Conservation (phyloP, 2,797 vertebrate species). For the Pseudomugil tenellus region DNA sequence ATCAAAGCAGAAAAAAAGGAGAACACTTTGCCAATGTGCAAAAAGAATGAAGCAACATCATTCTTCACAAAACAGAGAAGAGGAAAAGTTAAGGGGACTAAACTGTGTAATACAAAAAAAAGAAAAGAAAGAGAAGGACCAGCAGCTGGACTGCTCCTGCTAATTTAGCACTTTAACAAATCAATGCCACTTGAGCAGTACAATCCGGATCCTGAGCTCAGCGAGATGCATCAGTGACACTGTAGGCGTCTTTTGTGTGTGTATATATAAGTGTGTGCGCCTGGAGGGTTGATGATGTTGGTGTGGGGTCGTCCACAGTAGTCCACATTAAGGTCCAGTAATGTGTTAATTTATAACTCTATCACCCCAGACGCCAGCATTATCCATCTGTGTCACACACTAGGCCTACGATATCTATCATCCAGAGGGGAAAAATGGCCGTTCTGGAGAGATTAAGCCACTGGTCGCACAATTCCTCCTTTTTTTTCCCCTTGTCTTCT, state of each 20-base stretch:
- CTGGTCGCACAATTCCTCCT: conserved; percentile 60
- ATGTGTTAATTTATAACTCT: conserved; percentile 99
- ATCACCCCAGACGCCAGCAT: conserved; percentile 89
- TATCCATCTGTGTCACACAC: conserved; percentile 97
- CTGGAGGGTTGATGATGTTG: conserved; percentile 64
- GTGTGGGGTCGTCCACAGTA: conserved; percentile 84
- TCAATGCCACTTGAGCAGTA: conserved; percentile 99
- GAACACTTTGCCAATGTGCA: conserved; percentile 6
- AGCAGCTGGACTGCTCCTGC: conserved; percentile 92
- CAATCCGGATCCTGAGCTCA: conserved; percentile 91
- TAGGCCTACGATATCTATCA: conserved; percentile 94
- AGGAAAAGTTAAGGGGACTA: conserved; percentile 34
- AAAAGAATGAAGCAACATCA: conserved; percentile 18
- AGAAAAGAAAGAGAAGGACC: conserved; percentile 63
- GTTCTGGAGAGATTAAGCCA: conserved; percentile 69
- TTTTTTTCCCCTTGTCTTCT: conserved; percentile 19
- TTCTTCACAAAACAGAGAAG: conserved; percentile 1
- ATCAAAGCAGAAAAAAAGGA: conserved; percentile 18
- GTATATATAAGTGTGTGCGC: conserved; percentile 33
- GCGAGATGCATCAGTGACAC: conserved; percentile 87
- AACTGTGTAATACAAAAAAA: conserved; percentile 70
- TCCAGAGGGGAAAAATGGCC: conserved; percentile 74
- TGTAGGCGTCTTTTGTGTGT: conserved; percentile 54
- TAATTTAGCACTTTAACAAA: conserved; percentile 99
- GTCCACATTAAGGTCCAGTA: conserved; percentile 95